Evolutionary conservation across 2,113 vertebrate species (phyloP).

Genomic region (Heterochromis multidens): DNA sequence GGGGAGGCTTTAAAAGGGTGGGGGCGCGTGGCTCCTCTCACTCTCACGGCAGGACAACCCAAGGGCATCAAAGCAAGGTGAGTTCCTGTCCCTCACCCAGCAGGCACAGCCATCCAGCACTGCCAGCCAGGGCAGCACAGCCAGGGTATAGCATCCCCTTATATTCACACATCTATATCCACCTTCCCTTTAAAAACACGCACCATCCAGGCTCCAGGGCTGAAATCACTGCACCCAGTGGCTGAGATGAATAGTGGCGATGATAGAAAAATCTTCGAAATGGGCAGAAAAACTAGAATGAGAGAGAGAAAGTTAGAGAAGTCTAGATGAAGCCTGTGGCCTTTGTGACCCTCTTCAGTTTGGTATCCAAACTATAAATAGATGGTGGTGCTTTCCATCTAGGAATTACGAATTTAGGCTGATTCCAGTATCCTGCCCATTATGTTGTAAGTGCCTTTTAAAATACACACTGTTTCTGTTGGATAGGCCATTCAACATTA

Average conservation of each 20-base stretch:
- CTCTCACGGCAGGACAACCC: slow-evolving; percentile 73
- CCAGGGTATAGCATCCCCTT: background rate
- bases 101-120: background rate
- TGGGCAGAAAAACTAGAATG: background rate
- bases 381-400: background rate
- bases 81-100: slow-evolving; percentile 57
- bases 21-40: slow-evolving; percentile 67
- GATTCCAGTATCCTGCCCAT: background rate
- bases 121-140: background rate
- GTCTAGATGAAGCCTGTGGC: background rate
- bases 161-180: background rate
- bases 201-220: background rate
- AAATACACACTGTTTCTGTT: background rate
- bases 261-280: slow-evolving; percentile 1
- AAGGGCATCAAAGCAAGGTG: slow-evolving; percentile 74
- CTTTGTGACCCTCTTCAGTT: background rate
- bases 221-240: background rate
- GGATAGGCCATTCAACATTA: background rate
- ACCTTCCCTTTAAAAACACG: background rate
- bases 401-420: background rate
- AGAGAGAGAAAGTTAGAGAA: background rate
- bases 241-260: slow-evolving; percentile 3
- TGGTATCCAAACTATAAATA: slow-evolving; percentile 7
- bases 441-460: background rate
- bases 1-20: slow-evolving; percentile 83